A percentile compares a stretch with the other conserved stretches of the same genome.
These are phyloP conservation scores for Microctonus aethiopoides DNA, from an alignment of 2,888 invertebrate species.

Conservation along the genomic window DNA sequence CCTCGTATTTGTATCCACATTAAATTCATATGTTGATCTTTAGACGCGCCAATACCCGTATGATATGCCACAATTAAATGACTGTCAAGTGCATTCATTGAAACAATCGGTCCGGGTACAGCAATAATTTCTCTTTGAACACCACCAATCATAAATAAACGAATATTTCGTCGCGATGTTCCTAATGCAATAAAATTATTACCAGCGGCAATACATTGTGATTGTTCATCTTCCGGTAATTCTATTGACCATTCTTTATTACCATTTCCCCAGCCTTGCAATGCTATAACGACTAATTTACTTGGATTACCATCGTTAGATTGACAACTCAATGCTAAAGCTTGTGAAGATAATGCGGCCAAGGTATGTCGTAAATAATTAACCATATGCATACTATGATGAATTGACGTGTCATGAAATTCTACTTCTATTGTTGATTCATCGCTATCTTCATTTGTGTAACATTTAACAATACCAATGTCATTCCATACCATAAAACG, in stretches of 20 bases:
- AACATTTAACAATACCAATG: constrained; percentile 89
- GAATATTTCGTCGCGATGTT: constrained; percentile 78
- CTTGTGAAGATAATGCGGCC: constrained; percentile 86
- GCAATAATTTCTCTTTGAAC: constrained; percentile 84
- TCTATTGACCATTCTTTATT: constrained; percentile 89
- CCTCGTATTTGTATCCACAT: constrained; percentile 69
- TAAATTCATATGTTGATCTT: constrained; percentile 71
- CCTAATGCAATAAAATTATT: constrained; percentile 82
- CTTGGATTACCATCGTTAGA: constrained; percentile 72
- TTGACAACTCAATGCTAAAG: constrained; percentile 80
- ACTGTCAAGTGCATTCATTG: constrained; percentile 74
- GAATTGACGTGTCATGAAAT: constrained; percentile 91
- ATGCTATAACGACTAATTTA: constrained; percentile 64
- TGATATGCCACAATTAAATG: constrained; percentile 78
- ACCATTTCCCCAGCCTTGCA: constrained; percentile 71
- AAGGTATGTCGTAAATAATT: constrained; percentile 88
- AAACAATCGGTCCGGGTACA: constrained; percentile 79
- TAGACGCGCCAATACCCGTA: constrained; percentile 68
- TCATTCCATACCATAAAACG: constrained; percentile 92
- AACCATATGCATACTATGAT: constrained; percentile 89
- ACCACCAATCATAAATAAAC: constrained; percentile 89
- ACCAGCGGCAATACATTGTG: constrained; percentile 75
- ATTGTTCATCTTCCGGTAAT: constrained; percentile 83
- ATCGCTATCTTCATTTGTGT: constrained; percentile 73
- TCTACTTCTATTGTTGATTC: constrained; percentile 87